These are phyloP conservation scores for Drosophila saltans DNA, from an alignment of 1,140 invertebrate genomes.

Conservation along the genomic window DNA sequence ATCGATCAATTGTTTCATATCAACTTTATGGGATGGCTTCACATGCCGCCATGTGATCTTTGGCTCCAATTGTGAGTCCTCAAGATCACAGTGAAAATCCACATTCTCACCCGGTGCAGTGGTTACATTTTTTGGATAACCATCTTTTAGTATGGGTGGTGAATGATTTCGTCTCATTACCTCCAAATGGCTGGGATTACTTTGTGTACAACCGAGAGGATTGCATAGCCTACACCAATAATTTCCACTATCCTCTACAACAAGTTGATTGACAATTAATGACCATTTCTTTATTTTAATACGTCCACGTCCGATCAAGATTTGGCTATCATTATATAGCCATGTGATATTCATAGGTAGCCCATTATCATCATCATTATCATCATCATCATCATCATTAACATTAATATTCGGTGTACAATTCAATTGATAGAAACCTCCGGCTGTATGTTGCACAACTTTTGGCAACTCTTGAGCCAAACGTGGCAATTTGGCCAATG, in stretches of 20 bases:
- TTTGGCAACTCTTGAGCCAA: background rate
- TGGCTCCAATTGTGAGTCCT: conserved; percentile 89
- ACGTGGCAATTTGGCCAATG: background rate
- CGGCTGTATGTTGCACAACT: background rate
- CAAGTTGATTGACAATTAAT: conserved; percentile 88
- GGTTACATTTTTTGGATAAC: conserved; percentile 90
- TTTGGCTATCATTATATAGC: conserved; percentile 86
- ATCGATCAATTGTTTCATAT: conserved; percentile 37
- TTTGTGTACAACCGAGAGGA: conserved; percentile 88
- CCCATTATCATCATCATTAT: background rate
- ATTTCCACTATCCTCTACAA: conserved; percentile 90
- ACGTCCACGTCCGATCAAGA: conserved; percentile 69
- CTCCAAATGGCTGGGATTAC: conserved; percentile 83
- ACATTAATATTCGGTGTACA: background rate
- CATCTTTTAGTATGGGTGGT: conserved; percentile 90
- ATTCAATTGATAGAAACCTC: background rate
- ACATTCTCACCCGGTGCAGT: conserved; percentile 87
- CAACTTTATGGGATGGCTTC: background rate
- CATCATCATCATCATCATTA: too few relatives aligned
- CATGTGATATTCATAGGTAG: conserved; percentile 89
- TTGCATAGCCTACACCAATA: conserved; percentile 94
- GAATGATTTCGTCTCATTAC: conserved; percentile 86
- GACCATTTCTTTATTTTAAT: conserved; percentile 86
- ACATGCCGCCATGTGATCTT: conserved; percentile 87
- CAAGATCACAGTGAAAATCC: conserved; percentile 87